Evolutionary conservation across 2,113 vertebrate genomes (phyloP).

Genomic region (Platanista minor): DNA sequence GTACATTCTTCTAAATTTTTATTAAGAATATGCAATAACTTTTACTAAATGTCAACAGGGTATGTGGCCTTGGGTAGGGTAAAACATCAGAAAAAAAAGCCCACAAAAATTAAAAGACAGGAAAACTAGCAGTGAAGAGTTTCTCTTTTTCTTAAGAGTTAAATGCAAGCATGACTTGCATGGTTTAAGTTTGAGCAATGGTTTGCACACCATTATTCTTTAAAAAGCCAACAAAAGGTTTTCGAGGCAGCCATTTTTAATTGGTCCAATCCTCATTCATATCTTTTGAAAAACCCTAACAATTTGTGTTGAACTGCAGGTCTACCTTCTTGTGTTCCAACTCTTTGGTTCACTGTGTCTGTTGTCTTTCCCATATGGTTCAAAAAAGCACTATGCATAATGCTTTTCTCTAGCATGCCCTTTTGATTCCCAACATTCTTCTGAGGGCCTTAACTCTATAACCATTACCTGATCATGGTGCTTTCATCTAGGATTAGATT

Average conservation of each 20-base stretch:
- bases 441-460: constrained; percentile 67
- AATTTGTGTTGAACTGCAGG: constrained; percentile 68
- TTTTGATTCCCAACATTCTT: constrained; percentile 74
- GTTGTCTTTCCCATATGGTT: constrained; percentile 77
- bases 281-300: constrained; percentile 73
- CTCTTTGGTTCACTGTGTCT: constrained; percentile 70
- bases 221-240: constrained; percentile 70
- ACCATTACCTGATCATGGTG: constrained; percentile 74
- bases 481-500: constrained; percentile 78
- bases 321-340: constrained; percentile 74
- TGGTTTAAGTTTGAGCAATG: constrained; percentile 45
- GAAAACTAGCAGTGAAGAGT: neutral
- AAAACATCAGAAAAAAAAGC: neutral
- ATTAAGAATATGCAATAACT: neutral
- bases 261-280: constrained; percentile 75
- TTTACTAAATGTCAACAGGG: neutral
- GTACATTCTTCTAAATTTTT: neutral
- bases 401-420: constrained; percentile 66
- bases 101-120: neutral
- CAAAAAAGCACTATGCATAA: constrained; percentile 69
- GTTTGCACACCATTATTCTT: constrained; percentile 56
- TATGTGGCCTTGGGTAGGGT: neutral
- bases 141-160: constrained; percentile 40
- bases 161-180: constrained; percentile 36
- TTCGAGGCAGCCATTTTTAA: constrained; percentile 76